phyloP scores from a whole-genome alignment of 2,888 invertebrate genomes.

The Hetaerina titia region DNA sequence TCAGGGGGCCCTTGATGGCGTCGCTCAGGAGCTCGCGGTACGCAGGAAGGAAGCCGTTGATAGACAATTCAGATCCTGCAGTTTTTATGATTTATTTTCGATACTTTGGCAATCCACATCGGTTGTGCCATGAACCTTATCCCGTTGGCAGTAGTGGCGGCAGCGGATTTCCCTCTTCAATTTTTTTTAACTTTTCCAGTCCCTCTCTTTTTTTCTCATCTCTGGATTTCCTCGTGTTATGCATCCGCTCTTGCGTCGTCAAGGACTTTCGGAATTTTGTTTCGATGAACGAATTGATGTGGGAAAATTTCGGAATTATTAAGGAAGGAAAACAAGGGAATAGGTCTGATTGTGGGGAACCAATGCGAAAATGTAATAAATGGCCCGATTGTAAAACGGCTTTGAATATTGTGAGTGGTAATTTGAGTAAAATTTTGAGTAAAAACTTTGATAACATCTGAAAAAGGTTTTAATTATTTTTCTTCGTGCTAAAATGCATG shows the following conservation, averaged over 20 bases:
- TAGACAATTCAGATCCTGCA: neutral
- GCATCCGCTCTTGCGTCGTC: neutral
- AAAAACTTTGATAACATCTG: too few relatives aligned
- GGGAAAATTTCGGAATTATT: too few relatives aligned
- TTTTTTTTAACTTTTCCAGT: neutral
- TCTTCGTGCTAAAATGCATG: too few relatives aligned
- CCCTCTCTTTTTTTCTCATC: neutral
- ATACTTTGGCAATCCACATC: neutral
- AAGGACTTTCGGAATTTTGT: neutral
- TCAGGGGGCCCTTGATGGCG: neutral
- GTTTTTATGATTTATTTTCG: conserved; percentile 19
- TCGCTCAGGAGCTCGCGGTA: neutral
- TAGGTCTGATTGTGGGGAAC: too few relatives aligned
- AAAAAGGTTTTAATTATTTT: too few relatives aligned
- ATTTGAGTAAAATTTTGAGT: too few relatives aligned
- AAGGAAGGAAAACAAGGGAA: too few relatives aligned
- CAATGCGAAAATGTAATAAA: too few relatives aligned
- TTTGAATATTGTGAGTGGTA: too few relatives aligned
- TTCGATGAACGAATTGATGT: too few relatives aligned
- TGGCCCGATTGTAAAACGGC: too few relatives aligned
- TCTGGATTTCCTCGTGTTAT: neutral
- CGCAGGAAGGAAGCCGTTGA: conserved; percentile 4
- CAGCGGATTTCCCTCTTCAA: neutral
- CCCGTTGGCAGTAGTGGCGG: neutral
- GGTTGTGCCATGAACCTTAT: neutral